phyloP scores from a whole-genome alignment of 2,113 vertebrate species.

The Nothocercus nigrocapillus region DNA sequence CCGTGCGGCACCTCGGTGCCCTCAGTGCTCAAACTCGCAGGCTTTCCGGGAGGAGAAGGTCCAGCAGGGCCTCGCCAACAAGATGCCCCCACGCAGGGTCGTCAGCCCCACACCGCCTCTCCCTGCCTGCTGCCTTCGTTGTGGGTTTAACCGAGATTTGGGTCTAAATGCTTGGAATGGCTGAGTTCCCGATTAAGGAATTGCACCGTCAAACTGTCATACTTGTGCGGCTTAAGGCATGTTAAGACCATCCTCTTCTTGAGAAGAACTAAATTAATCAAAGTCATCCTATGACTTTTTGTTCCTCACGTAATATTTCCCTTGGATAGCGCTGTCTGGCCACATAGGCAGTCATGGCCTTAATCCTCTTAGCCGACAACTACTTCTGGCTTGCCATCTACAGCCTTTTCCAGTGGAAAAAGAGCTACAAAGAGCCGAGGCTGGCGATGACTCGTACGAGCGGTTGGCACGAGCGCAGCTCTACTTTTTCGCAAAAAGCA shows the following conservation, averaged over 20 bases:
- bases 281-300: neutral
- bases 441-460: neutral
- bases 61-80: neutral
- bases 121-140: neutral
- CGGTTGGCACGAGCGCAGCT: neutral
- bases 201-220: neutral
- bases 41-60: neutral
- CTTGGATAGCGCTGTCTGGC: neutral
- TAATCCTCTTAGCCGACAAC: neutral
- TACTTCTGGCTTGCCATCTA: neutral
- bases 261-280: neutral
- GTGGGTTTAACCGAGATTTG: neutral
- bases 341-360: neutral
- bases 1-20: neutral
- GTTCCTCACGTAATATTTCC: neutral
- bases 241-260: neutral
- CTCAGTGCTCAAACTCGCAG: neutral
- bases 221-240: neutral
- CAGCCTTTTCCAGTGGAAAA: conserved; percentile 18
- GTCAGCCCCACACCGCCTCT: neutral
- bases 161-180: neutral
- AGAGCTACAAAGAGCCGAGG: neutral
- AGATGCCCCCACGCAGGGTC: neutral
- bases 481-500: conserved; percentile 3
- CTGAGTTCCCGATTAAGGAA: neutral